These are phyloP conservation scores for Mus spicilegus DNA, from an alignment of 2,113 vertebrate species.

Conservation along the genomic window DNA sequence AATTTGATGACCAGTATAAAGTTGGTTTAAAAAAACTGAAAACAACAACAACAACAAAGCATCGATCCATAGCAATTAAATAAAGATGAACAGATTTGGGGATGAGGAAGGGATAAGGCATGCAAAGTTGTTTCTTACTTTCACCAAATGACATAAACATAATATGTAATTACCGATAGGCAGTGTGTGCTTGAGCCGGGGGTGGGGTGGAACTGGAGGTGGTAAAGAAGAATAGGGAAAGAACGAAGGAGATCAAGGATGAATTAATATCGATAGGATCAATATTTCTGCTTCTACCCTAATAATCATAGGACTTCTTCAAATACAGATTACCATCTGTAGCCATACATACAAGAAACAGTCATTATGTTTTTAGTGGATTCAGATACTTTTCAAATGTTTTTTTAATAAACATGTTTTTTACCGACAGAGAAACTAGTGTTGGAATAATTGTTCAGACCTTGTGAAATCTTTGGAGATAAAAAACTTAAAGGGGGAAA, in stretches of 20 bases:
- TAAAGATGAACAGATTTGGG: background rate
- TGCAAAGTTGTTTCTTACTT: background rate
- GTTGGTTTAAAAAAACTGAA: background rate
- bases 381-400: background rate
- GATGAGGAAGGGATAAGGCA: background rate
- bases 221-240: no score
- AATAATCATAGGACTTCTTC: background rate
- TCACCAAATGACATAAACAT: constrained; percentile 18
- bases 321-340: constrained; percentile 45
- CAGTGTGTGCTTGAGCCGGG: background rate
- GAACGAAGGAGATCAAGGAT: background rate
- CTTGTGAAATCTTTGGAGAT: background rate
- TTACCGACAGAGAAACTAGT: constrained; percentile 63
- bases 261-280: background rate
- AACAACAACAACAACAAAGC: background rate
- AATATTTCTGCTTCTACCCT: constrained; percentile 19
- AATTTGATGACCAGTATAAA: background rate
- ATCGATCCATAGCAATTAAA: background rate
- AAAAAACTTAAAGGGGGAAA: constrained; percentile 16
- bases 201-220: no score
- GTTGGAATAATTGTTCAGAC: constrained; percentile 13
- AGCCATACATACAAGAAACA: background rate
- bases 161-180: background rate
- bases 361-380: background rate
- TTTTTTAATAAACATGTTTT: constrained; percentile 68